phyloP scores from a whole-genome alignment of 2,113 vertebrate genomes.

The Ctenodactylus gundi region DNA sequence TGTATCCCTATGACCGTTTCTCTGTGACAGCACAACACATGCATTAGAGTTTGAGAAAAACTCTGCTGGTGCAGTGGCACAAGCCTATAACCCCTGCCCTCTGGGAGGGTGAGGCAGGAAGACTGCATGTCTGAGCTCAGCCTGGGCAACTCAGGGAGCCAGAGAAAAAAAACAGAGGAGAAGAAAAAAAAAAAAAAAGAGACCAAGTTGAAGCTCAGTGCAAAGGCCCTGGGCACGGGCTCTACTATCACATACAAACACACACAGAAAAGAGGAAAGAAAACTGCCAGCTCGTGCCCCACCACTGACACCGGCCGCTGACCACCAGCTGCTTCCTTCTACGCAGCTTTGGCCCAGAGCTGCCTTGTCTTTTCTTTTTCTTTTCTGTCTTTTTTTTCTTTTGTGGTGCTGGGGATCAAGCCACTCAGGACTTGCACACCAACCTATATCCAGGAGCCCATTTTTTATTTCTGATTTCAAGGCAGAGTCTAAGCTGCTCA shows the following conservation, averaged over 20 bases:
- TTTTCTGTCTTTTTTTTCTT: neutral
- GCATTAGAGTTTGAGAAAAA: neutral
- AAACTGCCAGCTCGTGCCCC: too few relatives aligned
- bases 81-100: neutral
- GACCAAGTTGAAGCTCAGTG: neutral
- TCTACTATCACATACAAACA: too few relatives aligned
- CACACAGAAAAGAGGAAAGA: too few relatives aligned
- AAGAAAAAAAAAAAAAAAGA: neutral
- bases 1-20: rapidly evolving
- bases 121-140: neutral
- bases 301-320: too few relatives aligned
- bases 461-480: neutral
- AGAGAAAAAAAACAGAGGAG: neutral
- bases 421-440: too few relatives aligned
- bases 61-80: neutral
- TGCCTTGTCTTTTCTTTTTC: too few relatives aligned
- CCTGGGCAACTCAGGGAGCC: neutral
- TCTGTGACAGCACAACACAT: rapidly evolving
- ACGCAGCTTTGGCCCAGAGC: too few relatives aligned
- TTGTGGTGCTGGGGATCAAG: neutral
- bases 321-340: too few relatives aligned
- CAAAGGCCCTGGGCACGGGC: too few relatives aligned
- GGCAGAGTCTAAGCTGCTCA: neutral
- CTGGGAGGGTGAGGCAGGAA: neutral
- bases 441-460: neutral